Conservation (phyloP, 2,888 invertebrate genomes). For the Dryomyza anilis region DNA sequence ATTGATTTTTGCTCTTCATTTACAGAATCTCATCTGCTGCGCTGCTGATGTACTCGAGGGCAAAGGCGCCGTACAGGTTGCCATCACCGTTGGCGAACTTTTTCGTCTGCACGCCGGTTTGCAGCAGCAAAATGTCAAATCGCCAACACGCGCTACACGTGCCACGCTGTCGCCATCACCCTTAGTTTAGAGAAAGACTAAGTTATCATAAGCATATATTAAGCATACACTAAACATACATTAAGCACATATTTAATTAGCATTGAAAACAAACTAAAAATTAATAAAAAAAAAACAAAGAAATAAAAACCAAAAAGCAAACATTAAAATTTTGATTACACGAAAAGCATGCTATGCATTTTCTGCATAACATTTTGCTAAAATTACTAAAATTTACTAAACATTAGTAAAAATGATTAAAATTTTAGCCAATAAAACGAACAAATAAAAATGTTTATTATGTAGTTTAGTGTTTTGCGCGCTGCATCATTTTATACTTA, state of each 20-base stretch:
- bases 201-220: background rate
- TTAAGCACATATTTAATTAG: background rate
- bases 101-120: slow-evolving; percentile 69
- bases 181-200: slow-evolving; percentile 44
- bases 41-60: slow-evolving; percentile 92
- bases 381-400: too few relatives aligned
- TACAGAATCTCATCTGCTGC: slow-evolving; percentile 83
- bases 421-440: background rate
- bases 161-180: slow-evolving; percentile 55
- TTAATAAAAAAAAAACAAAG: background rate
- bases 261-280: background rate
- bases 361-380: too few relatives aligned
- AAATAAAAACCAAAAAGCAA: background rate
- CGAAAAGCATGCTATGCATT: background rate
- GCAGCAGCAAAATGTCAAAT: slow-evolving; percentile 42
- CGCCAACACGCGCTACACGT: slow-evolving; percentile 54
- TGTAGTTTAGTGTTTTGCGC: background rate
- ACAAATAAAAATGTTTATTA: background rate
- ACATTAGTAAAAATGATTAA: too few relatives aligned
- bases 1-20: slow-evolving; percentile 17
- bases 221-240: background rate
- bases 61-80: slow-evolving; percentile 84
- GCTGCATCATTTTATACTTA: background rate
- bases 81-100: slow-evolving; percentile 85
- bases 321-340: background rate